Base-by-base conservation (phyloP, 2,113 vertebrate genomes). In the Hippolais icterina region DNA sequence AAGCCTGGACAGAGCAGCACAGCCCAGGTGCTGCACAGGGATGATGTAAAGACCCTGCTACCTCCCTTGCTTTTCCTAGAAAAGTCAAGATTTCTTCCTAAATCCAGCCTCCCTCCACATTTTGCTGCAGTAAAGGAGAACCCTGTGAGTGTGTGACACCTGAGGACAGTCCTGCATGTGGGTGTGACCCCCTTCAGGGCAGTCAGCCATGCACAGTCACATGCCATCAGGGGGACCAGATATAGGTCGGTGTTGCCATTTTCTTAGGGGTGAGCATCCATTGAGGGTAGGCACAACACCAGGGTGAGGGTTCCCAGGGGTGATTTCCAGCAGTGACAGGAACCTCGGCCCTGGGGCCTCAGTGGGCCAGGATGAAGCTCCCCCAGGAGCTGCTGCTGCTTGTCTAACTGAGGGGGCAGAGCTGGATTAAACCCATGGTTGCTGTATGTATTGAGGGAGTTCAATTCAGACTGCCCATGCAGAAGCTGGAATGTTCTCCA, bases 171-270 rank as follows among this genome's bases (percentile, higher is more conserved):
- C 37, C 47, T 9, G 1, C 9, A 1, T 2, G 4, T 70, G 50
- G 16, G 71, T 14, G 2, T 42, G 47, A 11, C 15, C 16, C 42
- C 14, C 37, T 41, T 33, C 35, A 13, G 24, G 33, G 44, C 72
- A 69, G 41, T 15, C 25, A 66, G 35, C 69, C 27, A 17, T 35
- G 46, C 5, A 1, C 31, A 80, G 47, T 13, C 41, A 14, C 4
- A 0, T 42, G 52, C n/a, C 25, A 2, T 49, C 5, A 2, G 0
- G 1, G 10, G 8, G 8, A 11, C 7, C 37, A n/a, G 37, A 12
- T n/a, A 9, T 3, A 31, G 46, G 28, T 29, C 1, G 1, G 25
- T 31, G 37, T 17, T 79, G 41, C 31, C 6, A 0, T 54, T 63
- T 59, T 59, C 35, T 24, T 1, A 0, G 14, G 17, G n/a, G 15